These are phyloP conservation scores for Cinclus mexicanus DNA, from an alignment of 2,113 vertebrate species.

Conservation along the genomic window DNA sequence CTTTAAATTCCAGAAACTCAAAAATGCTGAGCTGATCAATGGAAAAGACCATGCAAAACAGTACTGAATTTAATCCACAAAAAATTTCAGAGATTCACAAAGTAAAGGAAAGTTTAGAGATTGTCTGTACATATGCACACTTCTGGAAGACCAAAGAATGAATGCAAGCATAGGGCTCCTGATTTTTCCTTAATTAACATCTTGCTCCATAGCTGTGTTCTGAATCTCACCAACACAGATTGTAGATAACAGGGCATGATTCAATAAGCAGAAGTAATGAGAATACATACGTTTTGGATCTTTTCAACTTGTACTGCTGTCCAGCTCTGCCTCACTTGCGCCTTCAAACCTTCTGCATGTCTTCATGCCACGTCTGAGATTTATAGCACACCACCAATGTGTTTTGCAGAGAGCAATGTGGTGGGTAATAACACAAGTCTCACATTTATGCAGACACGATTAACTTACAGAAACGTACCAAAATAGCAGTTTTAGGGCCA, in stretches of 20 bases:
- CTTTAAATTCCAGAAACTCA: not conserved
- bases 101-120: not conserved
- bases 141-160: not conserved
- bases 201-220: not conserved
- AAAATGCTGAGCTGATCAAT: not conserved
- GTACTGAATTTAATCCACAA: not conserved
- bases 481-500: not conserved
- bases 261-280: not conserved
- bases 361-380: not conserved
- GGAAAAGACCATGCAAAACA: not conserved
- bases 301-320: not conserved
- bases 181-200: not conserved
- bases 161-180: not conserved
- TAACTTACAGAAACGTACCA: not conserved
- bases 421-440: not conserved
- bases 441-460: not conserved
- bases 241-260: not conserved
- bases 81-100: not conserved
- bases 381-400: not conserved
- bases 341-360: not conserved
- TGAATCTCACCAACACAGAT: not conserved
- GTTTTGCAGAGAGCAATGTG: not conserved
- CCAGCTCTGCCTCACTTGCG: fast-evolving
- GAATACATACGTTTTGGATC: fast-evolving
- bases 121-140: not conserved